Evolutionary conservation across 1,140 invertebrate species (phyloP), one percentile per base, ranked within the genome.

Genomic region (Daktulosphaira vitifoliae): DNA sequence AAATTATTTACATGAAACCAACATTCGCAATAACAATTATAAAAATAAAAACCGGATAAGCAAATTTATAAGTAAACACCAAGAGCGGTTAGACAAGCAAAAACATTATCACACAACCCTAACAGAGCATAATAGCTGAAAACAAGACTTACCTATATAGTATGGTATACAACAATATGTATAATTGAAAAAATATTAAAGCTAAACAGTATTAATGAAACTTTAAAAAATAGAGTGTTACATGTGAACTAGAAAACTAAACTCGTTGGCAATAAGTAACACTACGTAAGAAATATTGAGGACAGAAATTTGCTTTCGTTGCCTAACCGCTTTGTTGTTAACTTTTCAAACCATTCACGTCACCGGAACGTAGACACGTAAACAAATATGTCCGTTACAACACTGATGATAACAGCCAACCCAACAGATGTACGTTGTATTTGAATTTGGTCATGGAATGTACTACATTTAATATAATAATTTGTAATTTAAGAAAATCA

Each of bases 291-390:
- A 33, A 33, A 11, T 33, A 50, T 50, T 25, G 25, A 23, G 56
- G 26, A 62, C 39, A 39, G 44, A 38, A 16, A 46, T 44, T 48
- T 46, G 56, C 56, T 18, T 48, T 46, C 56, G 56, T 48, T 62
- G 56, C 56, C 56, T 62, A 62, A 62, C 56, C 56, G 56, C 56
- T 62, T 15, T 48, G 42, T 33, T 62, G 54, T 59, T 56, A 56
- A 59, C 39, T 22, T 22, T 48, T 48, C 56, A 48, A 62, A 62
- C 56, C 42, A 13, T 62, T 62, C 56, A 62, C 56, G 56, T 62
- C 56, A 62, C 56, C 56, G 56, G 49, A 38, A 46, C 16, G 56
- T 13, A 16, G 56, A 62, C 56, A 62, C 56, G 56, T 62, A 62
- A 62, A 62, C 56, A 62, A 62, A 62, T 13, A 62, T 46, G 56